phyloP scores from a whole-genome alignment of 2,113 vertebrate genomes.

The Trogon melanurus region DNA sequence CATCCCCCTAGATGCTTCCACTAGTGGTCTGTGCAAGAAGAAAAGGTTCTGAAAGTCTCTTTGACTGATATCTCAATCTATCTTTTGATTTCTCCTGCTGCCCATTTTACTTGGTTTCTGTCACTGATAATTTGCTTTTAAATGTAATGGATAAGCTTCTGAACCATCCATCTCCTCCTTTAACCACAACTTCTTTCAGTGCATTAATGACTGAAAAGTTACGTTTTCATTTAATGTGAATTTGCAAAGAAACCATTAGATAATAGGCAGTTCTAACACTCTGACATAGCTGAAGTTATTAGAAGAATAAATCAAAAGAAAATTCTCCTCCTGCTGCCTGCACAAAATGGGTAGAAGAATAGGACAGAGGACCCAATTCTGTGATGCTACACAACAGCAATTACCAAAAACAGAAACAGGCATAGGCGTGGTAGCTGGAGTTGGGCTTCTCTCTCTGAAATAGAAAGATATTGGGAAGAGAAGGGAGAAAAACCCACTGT shows the following conservation, averaged over 20 bases:
- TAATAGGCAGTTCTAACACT: slow-evolving; percentile 22
- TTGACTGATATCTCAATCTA: slow-evolving; percentile 37
- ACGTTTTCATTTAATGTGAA: slow-evolving; percentile 45
- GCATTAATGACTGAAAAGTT: slow-evolving; percentile 12
- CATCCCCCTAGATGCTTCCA: not conserved
- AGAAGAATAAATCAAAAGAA: slow-evolving; percentile 30
- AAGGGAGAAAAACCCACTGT: fast-evolving
- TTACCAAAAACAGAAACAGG: not conserved
- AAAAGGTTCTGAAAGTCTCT: not conserved
- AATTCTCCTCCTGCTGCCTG: not conserved
- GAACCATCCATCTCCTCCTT: slow-evolving; percentile 8
- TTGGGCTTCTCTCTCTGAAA: not conserved
- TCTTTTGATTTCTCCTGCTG: not conserved
- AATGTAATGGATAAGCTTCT: slow-evolving; percentile 19
- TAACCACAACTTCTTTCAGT: not conserved
- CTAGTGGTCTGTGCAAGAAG: not conserved
- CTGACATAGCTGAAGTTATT: not conserved
- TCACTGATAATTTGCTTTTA: slow-evolving; percentile 43
- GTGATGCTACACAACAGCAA: not conserved
- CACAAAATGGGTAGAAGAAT: not conserved
- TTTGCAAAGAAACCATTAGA: slow-evolving; percentile 40
- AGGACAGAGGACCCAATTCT: not conserved
- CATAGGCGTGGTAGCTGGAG: not conserved
- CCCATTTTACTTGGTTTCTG: not conserved
- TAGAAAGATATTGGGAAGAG: not conserved